Evolutionary conservation across 2,797 vertebrate species (phyloP), one percentile per base, ranked within the genome.

Genomic region (Heterohyrax brucei): DNA sequence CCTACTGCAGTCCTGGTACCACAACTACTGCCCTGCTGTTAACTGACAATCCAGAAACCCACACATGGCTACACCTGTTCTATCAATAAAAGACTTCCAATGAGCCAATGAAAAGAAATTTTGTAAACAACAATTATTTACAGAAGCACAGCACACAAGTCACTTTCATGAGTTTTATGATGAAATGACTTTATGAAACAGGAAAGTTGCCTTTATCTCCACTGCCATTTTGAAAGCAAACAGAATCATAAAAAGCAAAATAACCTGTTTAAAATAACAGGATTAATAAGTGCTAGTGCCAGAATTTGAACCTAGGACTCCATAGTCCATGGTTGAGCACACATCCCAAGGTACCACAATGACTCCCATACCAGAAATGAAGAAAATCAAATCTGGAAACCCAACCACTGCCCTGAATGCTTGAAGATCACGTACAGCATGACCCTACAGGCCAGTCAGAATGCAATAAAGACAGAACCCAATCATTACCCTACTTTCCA

Each of bases 241-340:
- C 18, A 84, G 48, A 76, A 26, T 76, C 21, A 76, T 50, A 10
- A 84, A 70, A 92, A 91, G 1, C 7, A 39, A 44, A 44, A 10
- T 77, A 46, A n/a, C 4, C 28, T 80, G 39, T 48, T 84, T 84
- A n/a, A 39, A 70, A 4, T 79, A 70, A 44, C 2, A 91, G 26
- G 16, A 73, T 75, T 56, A 61, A n/a, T 62, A 24, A 1, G 1
- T 44, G 73, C 33, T 5, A 73, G 53, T 81, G 53, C 3, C 10
- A 93, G 44, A 84, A 88, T 44, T 82, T 88, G 59, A 91, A 68
- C 72, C 24, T 46, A n/a, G 56, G 24, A 59, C 46, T 80, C 68
- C 28, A 50, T 30, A 44, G 21, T 89, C 64, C 72, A 77, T 77
- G 7, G 26, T 3, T 73, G 39, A 82, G 24, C 3, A 7, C 59